Conservation (phyloP, 2,113 vertebrate species). For the Propithecus coquereli region DNA sequence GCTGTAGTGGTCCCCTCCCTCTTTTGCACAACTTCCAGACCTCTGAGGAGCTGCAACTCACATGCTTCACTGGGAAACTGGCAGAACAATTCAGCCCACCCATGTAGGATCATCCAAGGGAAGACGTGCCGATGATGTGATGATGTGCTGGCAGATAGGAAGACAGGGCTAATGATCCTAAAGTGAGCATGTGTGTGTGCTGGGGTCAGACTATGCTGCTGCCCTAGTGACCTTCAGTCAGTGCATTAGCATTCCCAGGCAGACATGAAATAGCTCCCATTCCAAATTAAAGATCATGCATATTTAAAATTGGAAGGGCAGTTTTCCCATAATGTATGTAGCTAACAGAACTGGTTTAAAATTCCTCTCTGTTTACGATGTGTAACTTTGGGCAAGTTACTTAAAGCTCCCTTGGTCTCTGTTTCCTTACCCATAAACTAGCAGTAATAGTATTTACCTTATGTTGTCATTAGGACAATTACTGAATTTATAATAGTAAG, state of each 20-base stretch:
- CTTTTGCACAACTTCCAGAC: not conserved
- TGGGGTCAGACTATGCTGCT: not conserved
- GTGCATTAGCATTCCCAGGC: not conserved
- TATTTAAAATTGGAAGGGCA: not conserved
- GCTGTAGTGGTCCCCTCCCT: not conserved
- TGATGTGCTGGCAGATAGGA: not conserved
- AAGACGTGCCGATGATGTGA: not conserved
- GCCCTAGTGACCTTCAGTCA: not conserved
- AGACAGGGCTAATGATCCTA: not conserved
- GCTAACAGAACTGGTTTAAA: not conserved
- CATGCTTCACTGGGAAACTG: not conserved
- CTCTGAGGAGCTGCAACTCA: not conserved
- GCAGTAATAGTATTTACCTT: not conserved
- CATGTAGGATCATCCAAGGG: not conserved
- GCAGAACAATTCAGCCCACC: not conserved
- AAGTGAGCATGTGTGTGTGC: not conserved
- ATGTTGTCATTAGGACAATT: not conserved
- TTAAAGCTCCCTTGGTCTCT: not conserved
- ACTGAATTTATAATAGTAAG: not conserved
- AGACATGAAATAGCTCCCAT: not conserved
- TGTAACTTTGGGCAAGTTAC: not conserved
- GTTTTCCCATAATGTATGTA: not conserved
- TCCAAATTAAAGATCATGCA: not conserved
- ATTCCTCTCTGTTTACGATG: not conserved
- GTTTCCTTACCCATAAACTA: conserved; percentile 20